Evolutionary conservation across 2,113 vertebrate genomes (phyloP).

Genomic region (Chaenocephalus aceratus): DNA sequence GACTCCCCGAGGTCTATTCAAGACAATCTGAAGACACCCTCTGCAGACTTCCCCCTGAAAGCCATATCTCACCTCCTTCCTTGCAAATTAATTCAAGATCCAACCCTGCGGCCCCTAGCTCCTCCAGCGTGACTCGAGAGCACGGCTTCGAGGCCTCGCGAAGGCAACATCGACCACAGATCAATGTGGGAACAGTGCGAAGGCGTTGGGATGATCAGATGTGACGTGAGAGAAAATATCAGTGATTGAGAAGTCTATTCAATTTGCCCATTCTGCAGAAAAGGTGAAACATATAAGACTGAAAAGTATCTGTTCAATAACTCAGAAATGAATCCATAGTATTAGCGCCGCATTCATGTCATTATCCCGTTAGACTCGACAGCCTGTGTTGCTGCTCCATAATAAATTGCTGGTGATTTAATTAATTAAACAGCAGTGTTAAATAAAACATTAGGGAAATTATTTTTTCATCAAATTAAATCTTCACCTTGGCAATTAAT

Average conservation of each 20-base stretch:
- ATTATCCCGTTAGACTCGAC: constrained; percentile 45
- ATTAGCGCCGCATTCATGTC: constrained; percentile 37
- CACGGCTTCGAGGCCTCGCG: constrained; percentile 45
- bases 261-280: constrained; percentile 12
- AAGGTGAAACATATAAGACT: neutral
- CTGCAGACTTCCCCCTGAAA: constrained; percentile 29
- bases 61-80: constrained; percentile 14
- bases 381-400: constrained; percentile 51
- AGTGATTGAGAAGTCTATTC: constrained; percentile 30
- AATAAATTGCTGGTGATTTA: constrained; percentile 61
- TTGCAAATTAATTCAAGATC: constrained; percentile 58
- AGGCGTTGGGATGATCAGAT: constrained; percentile 3
- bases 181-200: constrained; percentile 42
- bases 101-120: constrained; percentile 21
- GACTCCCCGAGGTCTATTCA: constrained; percentile 52
- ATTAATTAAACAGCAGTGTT: constrained; percentile 67
- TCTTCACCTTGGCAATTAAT: constrained; percentile 70
- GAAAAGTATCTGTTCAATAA: neutral
- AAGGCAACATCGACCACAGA: constrained; percentile 47
- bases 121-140: constrained; percentile 18
- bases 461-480: constrained; percentile 66
- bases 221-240: constrained; percentile 25
- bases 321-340: constrained; percentile 31
- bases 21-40: constrained; percentile 52
- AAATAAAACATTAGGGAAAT: constrained; percentile 76